Evolutionary conservation across 2,888 invertebrate genomes (phyloP).

Genomic region (Drosophila hamatofila): DNA sequence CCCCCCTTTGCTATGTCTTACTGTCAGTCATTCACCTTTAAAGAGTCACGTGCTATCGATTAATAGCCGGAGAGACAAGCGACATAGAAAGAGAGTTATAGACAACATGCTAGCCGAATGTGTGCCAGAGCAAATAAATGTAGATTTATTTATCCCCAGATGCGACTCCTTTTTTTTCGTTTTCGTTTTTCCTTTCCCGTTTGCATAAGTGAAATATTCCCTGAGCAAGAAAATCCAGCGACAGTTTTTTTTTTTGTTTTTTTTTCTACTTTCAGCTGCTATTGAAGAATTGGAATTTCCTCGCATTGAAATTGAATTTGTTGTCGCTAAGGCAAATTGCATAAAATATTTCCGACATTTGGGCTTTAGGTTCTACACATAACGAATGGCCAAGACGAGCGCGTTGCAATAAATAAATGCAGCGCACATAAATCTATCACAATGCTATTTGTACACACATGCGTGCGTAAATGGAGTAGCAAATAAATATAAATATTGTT

Average conservation of each 20-base stretch:
- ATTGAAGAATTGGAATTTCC: constrained; percentile 26
- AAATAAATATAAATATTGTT: constrained; percentile 23
- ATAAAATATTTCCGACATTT: constrained; percentile 56
- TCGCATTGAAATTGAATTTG: constrained; percentile 67
- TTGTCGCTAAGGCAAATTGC: constrained; percentile 40
- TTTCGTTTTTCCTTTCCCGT: neutral
- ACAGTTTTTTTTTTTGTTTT: constrained; percentile 26
- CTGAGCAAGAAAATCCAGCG: constrained; percentile 22
- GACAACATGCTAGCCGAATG: constrained; percentile 27
- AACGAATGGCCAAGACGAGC: constrained; percentile 36
- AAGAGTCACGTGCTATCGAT: constrained; percentile 83
- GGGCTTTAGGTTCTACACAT: constrained; percentile 5
- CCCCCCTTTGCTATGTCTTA: neutral
- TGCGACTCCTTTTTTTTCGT: constrained; percentile 10
- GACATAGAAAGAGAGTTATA: constrained; percentile 12
- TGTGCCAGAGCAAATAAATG: constrained; percentile 60
- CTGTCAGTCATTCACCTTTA: constrained; percentile 83
- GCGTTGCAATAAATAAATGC: constrained; percentile 60
- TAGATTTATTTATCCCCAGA: constrained; percentile 65
- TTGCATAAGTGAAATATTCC: constrained; percentile 39
- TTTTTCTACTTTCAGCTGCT: neutral
- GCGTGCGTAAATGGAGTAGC: constrained; percentile 14
- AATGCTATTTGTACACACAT: constrained; percentile 43
- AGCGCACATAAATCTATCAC: constrained; percentile 44
- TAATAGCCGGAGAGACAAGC: constrained; percentile 43